These are phyloP conservation scores for Lasiommata megera DNA, from an alignment of 2,888 invertebrate species.

Conservation along the genomic window DNA sequence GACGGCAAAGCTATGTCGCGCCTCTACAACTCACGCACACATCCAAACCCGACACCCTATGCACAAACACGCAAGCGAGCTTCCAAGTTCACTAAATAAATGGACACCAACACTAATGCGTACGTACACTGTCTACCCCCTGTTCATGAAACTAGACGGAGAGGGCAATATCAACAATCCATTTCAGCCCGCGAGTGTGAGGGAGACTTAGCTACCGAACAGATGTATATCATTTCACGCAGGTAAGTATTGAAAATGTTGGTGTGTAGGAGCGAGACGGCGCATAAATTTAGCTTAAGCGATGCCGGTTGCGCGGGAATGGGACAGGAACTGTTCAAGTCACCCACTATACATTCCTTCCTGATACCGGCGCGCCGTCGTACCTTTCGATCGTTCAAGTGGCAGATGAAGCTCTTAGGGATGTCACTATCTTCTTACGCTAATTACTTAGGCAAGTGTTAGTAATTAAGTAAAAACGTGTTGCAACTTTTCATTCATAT, in stretches of 20 bases:
- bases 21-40: constrained; percentile 79
- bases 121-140: constrained; percentile 76
- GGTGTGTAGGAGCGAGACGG: constrained; percentile 72
- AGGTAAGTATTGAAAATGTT: constrained; percentile 81
- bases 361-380: constrained; percentile 76
- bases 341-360: constrained; percentile 81
- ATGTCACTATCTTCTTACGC: constrained; percentile 53
- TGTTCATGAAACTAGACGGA: constrained; percentile 71
- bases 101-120: constrained; percentile 77
- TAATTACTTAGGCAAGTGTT: constrained; percentile 21
- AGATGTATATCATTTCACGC: constrained; percentile 81
- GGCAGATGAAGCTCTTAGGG: constrained; percentile 81
- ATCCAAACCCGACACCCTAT: constrained; percentile 67
- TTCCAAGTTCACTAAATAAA: constrained; percentile 82
- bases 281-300: constrained; percentile 71
- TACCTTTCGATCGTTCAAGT: constrained; percentile 82
- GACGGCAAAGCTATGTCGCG: constrained; percentile 81
- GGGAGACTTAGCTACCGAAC: constrained; percentile 66
- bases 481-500: neutral
- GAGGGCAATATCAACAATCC: constrained; percentile 78
- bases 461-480: neutral
- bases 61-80: constrained; percentile 77
- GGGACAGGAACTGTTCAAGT: constrained; percentile 77
- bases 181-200: constrained; percentile 52
- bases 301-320: constrained; percentile 70